A percentile compares a stretch with the other conserved stretches of the same genome.
Conservation (phyloP, 2,888 invertebrate genomes). For the Hololepta plana region DNA sequence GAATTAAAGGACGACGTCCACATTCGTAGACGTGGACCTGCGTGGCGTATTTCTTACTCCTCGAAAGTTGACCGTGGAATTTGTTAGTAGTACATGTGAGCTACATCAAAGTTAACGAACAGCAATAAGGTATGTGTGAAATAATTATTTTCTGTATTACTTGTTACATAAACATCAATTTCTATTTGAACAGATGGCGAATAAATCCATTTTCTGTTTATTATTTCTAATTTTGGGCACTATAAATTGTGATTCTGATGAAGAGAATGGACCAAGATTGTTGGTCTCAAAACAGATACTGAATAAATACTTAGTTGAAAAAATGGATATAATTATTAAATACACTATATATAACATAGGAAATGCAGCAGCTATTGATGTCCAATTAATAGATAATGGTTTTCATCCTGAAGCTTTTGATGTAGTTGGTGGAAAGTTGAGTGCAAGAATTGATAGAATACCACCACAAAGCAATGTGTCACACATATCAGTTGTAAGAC, state of each 20-base stretch:
- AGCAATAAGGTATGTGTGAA: too few species aligned
- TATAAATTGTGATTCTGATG: constrained; percentile 38
- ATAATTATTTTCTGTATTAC: too few species aligned
- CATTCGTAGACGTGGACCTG: too few species aligned
- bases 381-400: constrained; percentile 74
- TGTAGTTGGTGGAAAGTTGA: constrained; percentile 71
- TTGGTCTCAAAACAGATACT: constrained; percentile 86
- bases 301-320: constrained; percentile 91
- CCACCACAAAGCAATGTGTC: constrained; percentile 86
- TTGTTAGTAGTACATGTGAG: too few species aligned
- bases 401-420: constrained; percentile 87
- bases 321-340: constrained; percentile 88
- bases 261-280: constrained; percentile 61
- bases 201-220: too few species aligned
- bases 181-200: too few species aligned
- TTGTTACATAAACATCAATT: too few species aligned
- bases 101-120: too few species aligned
- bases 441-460: constrained; percentile 72
- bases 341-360: constrained; percentile 92
- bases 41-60: too few species aligned
- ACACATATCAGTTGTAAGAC: constrained; percentile 82
- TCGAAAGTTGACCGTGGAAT: too few species aligned
- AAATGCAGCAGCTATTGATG: constrained; percentile 73
- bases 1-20: too few species aligned
- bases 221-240: too few species aligned